These are phyloP conservation scores for Ctenopoma multispine DNA, from an alignment of 2,797 vertebrate genomes.

Conservation along the genomic window DNA sequence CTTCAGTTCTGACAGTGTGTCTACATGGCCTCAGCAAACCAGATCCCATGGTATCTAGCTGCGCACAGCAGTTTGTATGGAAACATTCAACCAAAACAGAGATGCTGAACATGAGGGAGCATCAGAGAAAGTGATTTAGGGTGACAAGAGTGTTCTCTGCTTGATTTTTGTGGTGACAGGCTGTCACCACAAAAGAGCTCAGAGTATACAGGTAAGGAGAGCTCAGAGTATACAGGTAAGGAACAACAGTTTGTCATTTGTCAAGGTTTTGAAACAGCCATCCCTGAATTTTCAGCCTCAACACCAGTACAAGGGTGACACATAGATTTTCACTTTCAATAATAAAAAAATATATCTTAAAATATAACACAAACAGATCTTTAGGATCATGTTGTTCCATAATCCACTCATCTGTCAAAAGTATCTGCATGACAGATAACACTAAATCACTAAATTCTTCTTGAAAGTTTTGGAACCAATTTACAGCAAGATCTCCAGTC, in stretches of 20 bases:
- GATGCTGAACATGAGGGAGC: constrained; percentile 66
- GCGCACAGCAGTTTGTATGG: constrained; percentile 70
- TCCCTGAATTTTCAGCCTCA: neutral
- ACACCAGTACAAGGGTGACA: neutral
- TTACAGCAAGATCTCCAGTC: neutral
- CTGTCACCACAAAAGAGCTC: constrained; percentile 61
- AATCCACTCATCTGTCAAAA: no score
- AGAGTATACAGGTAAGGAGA: no score
- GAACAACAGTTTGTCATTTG: constrained; percentile 36
- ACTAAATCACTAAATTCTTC: no score
- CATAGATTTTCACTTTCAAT: neutral
- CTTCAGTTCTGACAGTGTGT: constrained; percentile 57
- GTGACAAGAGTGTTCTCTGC: constrained; percentile 72
- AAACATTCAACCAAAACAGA: constrained; percentile 50
- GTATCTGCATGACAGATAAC: no score
- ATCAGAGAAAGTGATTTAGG: constrained; percentile 73
- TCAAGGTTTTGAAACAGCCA: constrained; percentile 3
- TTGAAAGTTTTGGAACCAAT: neutral
- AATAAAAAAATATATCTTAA: no score
- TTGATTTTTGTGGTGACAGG: constrained; percentile 71
- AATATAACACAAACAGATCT: no score
- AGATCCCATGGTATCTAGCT: constrained; percentile 61
- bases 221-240: constrained; percentile 41
- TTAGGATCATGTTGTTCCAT: no score
- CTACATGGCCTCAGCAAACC: constrained; percentile 51